Percentiles rank a stretch among this genome's conserved stretches.
Conservation (phyloP, 35 echinoderm and acorn worm species). For the Stichopus chloronotus region DNA sequence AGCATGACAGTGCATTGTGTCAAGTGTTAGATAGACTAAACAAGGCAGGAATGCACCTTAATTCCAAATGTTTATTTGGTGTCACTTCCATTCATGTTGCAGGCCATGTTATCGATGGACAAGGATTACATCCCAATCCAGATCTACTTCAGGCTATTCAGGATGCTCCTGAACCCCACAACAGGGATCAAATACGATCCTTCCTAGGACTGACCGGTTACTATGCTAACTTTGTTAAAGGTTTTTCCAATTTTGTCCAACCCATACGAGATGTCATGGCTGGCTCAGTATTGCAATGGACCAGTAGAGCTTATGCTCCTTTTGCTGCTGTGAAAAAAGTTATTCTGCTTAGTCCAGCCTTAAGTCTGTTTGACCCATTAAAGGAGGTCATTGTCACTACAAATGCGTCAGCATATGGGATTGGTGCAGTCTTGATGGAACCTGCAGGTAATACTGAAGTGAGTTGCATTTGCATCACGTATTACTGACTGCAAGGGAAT, state of each 20-base stretch:
- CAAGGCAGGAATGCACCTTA: conserved; percentile 17
- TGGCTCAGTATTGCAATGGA: neutral
- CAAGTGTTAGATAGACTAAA: conserved; percentile 9
- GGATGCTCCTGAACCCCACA: conserved; percentile 11
- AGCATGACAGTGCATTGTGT: conserved; percentile 37
- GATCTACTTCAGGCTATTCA: conserved; percentile 13
- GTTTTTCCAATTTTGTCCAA: neutral
- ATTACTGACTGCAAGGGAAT: conserved; percentile 3
- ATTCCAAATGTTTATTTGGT: conserved; percentile 41
- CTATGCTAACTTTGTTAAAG: neutral
- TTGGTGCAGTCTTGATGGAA: conserved; percentile 5
- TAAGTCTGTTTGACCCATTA: conserved; percentile 11
- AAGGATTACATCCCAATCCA: conserved; percentile 19
- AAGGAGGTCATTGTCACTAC: neutral
- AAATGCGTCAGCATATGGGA: conserved; percentile 6
- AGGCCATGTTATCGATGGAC: neutral
- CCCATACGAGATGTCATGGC: neutral
- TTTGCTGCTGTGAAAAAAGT: conserved; percentile 1
- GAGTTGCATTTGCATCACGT: conserved; percentile 21
- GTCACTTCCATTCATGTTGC: conserved; percentile 16
- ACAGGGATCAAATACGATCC: conserved; percentile 9
- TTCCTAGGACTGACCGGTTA: conserved; percentile 11
- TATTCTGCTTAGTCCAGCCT: conserved; percentile 13
- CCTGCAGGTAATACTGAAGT: neutral
- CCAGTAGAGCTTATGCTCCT: neutral